Base-by-base conservation (phyloP, 2,113 vertebrate species). In the Etia nguti region DNA sequence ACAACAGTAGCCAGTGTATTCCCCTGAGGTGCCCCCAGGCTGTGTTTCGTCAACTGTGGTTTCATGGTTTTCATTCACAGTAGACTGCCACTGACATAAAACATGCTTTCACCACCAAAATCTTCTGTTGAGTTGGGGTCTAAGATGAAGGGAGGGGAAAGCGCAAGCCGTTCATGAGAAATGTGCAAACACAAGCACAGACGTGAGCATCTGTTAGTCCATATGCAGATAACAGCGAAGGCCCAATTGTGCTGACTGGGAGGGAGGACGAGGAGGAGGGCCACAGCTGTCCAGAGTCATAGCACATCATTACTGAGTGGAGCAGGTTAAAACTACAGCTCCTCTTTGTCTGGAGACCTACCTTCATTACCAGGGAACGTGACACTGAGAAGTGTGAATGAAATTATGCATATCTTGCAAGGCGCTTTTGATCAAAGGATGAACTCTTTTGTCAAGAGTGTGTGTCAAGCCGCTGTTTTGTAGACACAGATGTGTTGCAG, bases 271-370 rank as follows among this genome's bases (percentile, higher is more conserved):
- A 48, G 68, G 41, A 46, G 12, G 56, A 55, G 60, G 84, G 82
- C 70, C 91, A 81, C 93, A 95, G 90, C 90, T 94, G 94, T 92
- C 94, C 88, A 84, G 48, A 91, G 90, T 92, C 90, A 89, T 86
- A 85, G 85, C 89, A 59, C 88, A 90, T 93, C 88, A 89, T 43
- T 55, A 18, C 89, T 36, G 55, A 92, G 82, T 68, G 34, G 79
- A 89, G 82, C 81, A 26, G 82, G 82, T 91, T 91, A 94, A 60
- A 91, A 86, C 85, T 34, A 41, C 29, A 41, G 84, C 87, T 86
- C 46, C 81, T 75, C 57, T 89, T 92, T 80, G 73, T 92, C 62
- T 62, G 59, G 13, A 89, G 77, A 87, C 46, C n/a, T 52, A 41
- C 24, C 54, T 56, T 80, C 83, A 84, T 87, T 60, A 85, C 55